phyloP scores from a whole-genome alignment of 2,888 invertebrate species.

The Polyommatus iphigenia region DNA sequence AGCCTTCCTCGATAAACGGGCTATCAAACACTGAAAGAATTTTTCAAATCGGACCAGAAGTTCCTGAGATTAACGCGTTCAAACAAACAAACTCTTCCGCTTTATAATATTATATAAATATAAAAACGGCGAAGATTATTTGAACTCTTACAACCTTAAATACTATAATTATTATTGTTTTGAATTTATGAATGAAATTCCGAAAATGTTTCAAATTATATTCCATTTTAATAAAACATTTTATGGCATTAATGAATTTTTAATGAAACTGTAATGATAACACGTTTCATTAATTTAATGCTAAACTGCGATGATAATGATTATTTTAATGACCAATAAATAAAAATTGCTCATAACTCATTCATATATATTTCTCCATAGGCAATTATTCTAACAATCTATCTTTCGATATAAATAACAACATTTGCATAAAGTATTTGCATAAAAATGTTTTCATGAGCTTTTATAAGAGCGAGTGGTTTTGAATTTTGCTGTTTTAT shows the following conservation, averaged over 20 bases:
- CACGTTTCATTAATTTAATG: conserved; percentile 16
- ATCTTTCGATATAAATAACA: conserved; percentile 17
- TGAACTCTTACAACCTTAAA: not conserved
- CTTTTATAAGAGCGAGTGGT: not conserved
- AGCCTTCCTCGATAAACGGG: too few species aligned
- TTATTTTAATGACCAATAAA: conserved; percentile 25
- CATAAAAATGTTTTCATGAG: conserved; percentile 18
- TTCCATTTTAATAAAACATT: conserved; percentile 12
- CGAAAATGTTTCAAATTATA: not conserved
- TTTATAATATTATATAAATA: too few species aligned
- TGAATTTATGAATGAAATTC: conserved; percentile 3
- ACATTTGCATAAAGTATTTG: conserved; percentile 18
- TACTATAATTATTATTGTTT: not conserved
- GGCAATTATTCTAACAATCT: conserved; percentile 17
- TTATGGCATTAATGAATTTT: conserved; percentile 18
- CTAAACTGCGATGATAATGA: conserved; percentile 22
- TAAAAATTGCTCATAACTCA: conserved; percentile 26
- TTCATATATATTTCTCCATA: conserved; percentile 22
- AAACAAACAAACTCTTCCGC: too few species aligned
- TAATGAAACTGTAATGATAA: conserved; percentile 10
- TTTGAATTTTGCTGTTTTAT: conserved; percentile 3
- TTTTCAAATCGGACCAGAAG: too few species aligned
- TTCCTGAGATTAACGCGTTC: too few species aligned
- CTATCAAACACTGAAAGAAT: too few species aligned
- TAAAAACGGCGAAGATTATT: not conserved